Percentiles rank a stretch among this genome's conserved stretches.
Conservation (phyloP, 1,140 invertebrate genomes). For the Drosophila fuyamai region DNA sequence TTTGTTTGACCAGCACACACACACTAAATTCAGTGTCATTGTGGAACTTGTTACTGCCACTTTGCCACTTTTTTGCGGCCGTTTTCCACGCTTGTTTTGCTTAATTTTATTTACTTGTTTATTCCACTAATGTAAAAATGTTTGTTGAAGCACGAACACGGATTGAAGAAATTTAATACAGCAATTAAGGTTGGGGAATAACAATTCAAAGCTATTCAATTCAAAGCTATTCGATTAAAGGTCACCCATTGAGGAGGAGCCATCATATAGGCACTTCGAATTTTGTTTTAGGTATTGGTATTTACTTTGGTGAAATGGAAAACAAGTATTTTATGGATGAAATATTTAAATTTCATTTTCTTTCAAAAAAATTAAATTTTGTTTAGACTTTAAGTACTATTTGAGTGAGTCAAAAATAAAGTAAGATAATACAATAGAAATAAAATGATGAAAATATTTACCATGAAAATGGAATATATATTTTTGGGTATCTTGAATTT, state of each 20-base stretch:
- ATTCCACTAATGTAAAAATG: neutral
- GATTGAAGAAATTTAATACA: conserved; percentile 39
- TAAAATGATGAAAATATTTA: neutral
- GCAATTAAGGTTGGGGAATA: conserved; percentile 14
- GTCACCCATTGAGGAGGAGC: neutral
- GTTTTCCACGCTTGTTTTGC: conserved; percentile 9
- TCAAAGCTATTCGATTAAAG: neutral
- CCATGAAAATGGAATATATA: neutral
- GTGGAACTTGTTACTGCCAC: conserved; percentile 9
- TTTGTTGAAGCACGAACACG: neutral
- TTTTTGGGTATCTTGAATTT: neutral
- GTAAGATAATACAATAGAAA: neutral
- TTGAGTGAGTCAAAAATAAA: neutral
- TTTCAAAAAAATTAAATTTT: no score
- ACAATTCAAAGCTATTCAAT: neutral
- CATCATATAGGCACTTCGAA: neutral
- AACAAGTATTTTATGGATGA: no score
- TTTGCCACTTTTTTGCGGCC: conserved; percentile 4
- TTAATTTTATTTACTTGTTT: conserved; percentile 25
- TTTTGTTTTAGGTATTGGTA: no score
- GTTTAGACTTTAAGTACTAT: no score
- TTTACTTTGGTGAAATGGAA: no score
- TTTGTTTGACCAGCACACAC: conserved; percentile 36
- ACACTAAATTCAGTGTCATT: conserved; percentile 16
- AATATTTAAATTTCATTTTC: no score